Base-by-base conservation (phyloP, 2,797 vertebrate genomes). In the Chloroceryle inda region DNA sequence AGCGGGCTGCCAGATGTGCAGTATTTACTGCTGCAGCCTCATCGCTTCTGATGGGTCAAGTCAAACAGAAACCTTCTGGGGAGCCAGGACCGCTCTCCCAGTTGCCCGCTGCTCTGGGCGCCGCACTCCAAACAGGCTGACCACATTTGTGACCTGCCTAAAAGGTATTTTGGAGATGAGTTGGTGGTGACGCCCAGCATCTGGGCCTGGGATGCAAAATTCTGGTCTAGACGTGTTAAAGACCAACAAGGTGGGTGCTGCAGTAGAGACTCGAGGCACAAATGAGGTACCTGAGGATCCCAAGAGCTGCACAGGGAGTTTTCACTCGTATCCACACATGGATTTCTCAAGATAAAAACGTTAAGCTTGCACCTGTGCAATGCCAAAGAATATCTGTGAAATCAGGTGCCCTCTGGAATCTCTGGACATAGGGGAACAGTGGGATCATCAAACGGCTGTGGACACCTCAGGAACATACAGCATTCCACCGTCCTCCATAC, bases 1-100 rank as follows among this genome's bases (percentile, higher is more conserved):
- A 94, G 89, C 64, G 73, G 95, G 93, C 88, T 86, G 79, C 96
- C 97, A 98, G 97, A 97, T 97, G 97, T 94, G 94, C 82, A 83
- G 63, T 79, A 63, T 94, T 97, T 92, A 90, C 89, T 95, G 93
- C 74, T 76, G 84, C 93, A 92, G 85, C 88, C 90, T 93, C 93
- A 93, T 68, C 49, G 23, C 94, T 94, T 92, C 94, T 80, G 95
- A 91, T 4, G 5, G 90, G 91, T 93, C 94, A 92, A 81, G 94
- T 77, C 93, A 94, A 95, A 95, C 88, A 89, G 97, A 97, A 96
- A 82, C 38, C 77, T 93, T 79, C 88, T 66, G 89, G 79, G 38
- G 58, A 82, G 86, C 74, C 92, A 66, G 79, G 33, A 44, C 81
- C 37, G 5, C 87, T 93, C 72, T 88, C 89, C 92, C 82, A 44